These are phyloP conservation scores for Merops nubicus DNA, from an alignment of 2,113 vertebrate genomes.

Conservation along the genomic window DNA sequence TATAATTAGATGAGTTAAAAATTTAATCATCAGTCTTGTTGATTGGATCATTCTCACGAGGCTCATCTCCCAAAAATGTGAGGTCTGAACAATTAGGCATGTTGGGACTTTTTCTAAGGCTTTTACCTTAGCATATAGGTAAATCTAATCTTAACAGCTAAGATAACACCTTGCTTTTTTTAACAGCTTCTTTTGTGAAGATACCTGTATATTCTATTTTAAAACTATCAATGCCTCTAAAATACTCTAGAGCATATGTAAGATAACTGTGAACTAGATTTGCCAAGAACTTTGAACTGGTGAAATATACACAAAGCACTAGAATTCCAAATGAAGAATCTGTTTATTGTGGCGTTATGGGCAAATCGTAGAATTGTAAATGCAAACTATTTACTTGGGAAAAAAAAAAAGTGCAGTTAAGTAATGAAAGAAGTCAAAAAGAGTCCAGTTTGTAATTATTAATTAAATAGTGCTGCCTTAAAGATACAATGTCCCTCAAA, in stretches of 20 bases:
- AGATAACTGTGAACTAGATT: constrained; percentile 77
- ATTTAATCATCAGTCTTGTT: background rate
- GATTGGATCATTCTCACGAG: background rate
- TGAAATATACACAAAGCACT: constrained; percentile 75
- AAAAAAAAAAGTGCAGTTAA: too few species aligned
- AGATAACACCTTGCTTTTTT: too few species aligned
- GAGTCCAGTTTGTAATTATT: constrained; percentile 67
- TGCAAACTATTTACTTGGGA: too few species aligned
- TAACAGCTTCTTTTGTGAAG: constrained; percentile 85
- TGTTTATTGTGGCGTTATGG: constrained; percentile 63
- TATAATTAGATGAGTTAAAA: background rate
- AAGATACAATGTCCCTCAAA: constrained; percentile 69
- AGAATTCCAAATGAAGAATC: constrained; percentile 72
- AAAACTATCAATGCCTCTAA: constrained; percentile 80
- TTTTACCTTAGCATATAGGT: background rate
- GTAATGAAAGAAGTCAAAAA: too few species aligned
- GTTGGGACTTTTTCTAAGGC: background rate
- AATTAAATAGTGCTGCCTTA: constrained; percentile 77
- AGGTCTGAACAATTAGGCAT: background rate
- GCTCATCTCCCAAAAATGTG: background rate
- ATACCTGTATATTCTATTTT: constrained; percentile 85
- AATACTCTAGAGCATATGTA: constrained; percentile 73
- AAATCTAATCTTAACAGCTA: background rate
- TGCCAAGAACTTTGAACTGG: constrained; percentile 57
- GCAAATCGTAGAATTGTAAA: constrained; percentile 51